Evolutionary conservation across 1,140 invertebrate species (phyloP), one percentile per base, ranked within the genome.

Genomic region (Drosophila busckii): DNA sequence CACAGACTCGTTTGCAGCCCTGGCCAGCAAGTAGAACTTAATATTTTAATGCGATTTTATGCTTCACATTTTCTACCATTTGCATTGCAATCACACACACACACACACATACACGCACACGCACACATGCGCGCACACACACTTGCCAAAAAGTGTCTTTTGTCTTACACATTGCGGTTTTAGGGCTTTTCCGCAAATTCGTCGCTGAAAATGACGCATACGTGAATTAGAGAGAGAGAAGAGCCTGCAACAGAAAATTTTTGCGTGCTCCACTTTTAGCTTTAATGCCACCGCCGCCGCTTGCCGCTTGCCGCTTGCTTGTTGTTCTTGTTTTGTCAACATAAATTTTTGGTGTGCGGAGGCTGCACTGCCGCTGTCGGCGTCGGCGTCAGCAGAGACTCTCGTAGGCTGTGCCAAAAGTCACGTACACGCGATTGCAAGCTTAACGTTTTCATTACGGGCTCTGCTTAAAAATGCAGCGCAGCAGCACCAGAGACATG

Each of bases 401-500:
- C 31, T 35, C 17, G 41, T 45, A 45, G 25, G 37, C 64, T 82
- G 75, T 82, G 75, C 75, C 35, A 53, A 63, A 58, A 83, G 75
- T 82, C 75, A 82, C 75, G 75, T 82, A 80, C 53, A 16, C 38
- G 26, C 13, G 15, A 15, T 28, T 48, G 40, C 42, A 41, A 54
- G 55, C 45, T 68, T 55, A 53, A 54, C 55, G 48, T 68, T 60
- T 64, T 65, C 55, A 65, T 64, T 67, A 53, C 20, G 53, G 32
- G 15, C 32, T 25, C 50, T 62, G 52, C 34, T 80, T 62, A 58
- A 76, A 65, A 62, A 75, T 70, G 71, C 65, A 76, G 63, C 56
- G 40, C 65, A 60, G 69, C 28, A 34, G 45, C 48, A 32, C 22
- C n/a, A n/a, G n/a, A n/a, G n/a, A n/a, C n/a, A n/a, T n/a, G n/a